A percentile compares a stretch with the other conserved stretches of the same genome.
These are phyloP conservation scores for Salarias fasciatus DNA, from an alignment of 2,797 vertebrate genomes.

Conservation along the genomic window DNA sequence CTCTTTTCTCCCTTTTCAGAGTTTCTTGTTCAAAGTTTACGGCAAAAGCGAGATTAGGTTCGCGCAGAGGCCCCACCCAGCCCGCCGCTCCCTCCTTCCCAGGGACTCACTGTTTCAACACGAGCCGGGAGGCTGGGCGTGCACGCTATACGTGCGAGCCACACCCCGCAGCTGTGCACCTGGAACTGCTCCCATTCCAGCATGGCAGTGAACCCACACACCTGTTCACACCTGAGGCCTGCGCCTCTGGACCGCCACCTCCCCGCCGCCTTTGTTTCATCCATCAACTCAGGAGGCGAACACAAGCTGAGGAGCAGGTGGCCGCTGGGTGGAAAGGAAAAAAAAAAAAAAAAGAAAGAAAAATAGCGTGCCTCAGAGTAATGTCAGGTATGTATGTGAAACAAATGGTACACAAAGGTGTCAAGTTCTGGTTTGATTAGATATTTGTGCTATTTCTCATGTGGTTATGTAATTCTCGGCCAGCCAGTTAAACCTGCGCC, in stretches of 20 bases:
- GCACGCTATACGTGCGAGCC: slow-evolving; percentile 45
- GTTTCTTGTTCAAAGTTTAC: slow-evolving; percentile 58
- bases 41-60: slow-evolving; percentile 58
- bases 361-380: slow-evolving; percentile 21
- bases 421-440: slow-evolving; percentile 31
- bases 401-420: slow-evolving; percentile 3
- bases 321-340: slow-evolving; percentile 17
- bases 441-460: slow-evolving; percentile 30
- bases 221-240: slow-evolving; percentile 84
- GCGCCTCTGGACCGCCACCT: slow-evolving; percentile 65
- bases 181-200: slow-evolving; percentile 83
- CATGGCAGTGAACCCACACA: slow-evolving; percentile 83
- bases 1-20: slow-evolving; percentile 24
- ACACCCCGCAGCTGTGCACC: slow-evolving; percentile 84
- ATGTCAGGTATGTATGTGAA: slow-evolving; percentile 44
- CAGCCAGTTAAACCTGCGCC: slow-evolving; percentile 46
- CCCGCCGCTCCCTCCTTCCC: slow-evolving; percentile 47
- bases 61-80: slow-evolving; percentile 60
- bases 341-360: slow-evolving; percentile 31
- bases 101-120: slow-evolving; percentile 69
- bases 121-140: slow-evolving; percentile 62
- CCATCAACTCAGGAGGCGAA: slow-evolving; percentile 62
- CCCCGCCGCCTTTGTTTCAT: slow-evolving; percentile 66
- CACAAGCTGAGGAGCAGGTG: slow-evolving; percentile 45
- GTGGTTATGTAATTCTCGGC: slow-evolving; percentile 36